A percentile compares a stretch with the other conserved stretches of the same genome.
Conservation (phyloP, 2,888 invertebrate species). For the Aporophyla nigra region DNA sequence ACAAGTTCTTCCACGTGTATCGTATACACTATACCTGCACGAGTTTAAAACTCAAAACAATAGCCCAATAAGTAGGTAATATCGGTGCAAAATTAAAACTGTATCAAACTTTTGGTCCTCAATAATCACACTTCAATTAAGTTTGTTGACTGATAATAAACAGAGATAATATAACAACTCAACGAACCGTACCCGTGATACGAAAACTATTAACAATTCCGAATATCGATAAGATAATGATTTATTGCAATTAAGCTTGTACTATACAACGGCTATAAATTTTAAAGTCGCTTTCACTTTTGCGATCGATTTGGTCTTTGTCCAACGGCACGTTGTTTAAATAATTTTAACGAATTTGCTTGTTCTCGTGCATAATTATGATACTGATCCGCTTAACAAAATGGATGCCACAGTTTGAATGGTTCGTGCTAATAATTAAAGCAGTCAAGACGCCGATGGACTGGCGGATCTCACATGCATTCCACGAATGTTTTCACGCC, state of each 20-base stretch:
- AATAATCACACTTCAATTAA: conserved; percentile 62
- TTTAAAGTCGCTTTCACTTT: conserved; percentile 59
- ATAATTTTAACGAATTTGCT: conserved; percentile 33
- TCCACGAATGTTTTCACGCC: conserved; percentile 79
- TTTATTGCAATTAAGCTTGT: conserved; percentile 64
- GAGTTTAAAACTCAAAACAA: not conserved
- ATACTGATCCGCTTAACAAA: conserved; percentile 50
- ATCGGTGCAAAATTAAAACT: conserved; percentile 30
- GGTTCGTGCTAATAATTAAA: conserved; percentile 80
- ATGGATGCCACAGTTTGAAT: conserved; percentile 57
- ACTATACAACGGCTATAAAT: conserved; percentile 41
- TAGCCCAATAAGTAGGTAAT: conserved; percentile 4
- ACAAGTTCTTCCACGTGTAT: conserved; percentile 18
- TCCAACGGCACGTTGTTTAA: conserved; percentile 22
- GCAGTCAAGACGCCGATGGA: conserved; percentile 76
- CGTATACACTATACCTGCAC: not conserved
- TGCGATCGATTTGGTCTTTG: conserved; percentile 37
- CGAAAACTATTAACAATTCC: conserved; percentile 68
- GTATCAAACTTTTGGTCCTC: conserved; percentile 42
- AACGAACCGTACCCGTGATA: conserved; percentile 65
- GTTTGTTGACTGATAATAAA: conserved; percentile 75
- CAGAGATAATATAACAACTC: conserved; percentile 65
- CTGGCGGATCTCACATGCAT: conserved; percentile 81
- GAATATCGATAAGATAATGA: conserved; percentile 68
- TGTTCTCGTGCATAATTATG: conserved; percentile 43